Percentiles rank a stretch among this genome's conserved stretches.
Conservation (phyloP, 92 coral and sea anemone genomes). For the Pocillopora grandis region DNA sequence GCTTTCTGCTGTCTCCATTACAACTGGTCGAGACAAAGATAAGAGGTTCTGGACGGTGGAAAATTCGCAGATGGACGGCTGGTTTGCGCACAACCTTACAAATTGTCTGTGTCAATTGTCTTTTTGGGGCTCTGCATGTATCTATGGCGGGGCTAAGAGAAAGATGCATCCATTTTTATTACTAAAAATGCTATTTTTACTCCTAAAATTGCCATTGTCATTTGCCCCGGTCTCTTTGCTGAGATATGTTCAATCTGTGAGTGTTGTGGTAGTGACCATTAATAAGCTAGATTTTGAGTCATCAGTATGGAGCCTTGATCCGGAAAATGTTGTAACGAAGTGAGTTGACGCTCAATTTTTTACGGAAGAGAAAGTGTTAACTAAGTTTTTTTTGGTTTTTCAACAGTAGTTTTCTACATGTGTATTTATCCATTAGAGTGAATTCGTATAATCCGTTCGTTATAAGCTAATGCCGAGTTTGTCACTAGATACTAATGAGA, state of each 20-base stretch:
- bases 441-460: no score
- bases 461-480: no score
- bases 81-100: neutral
- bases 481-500: no score
- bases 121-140: no score
- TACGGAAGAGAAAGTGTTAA: no score
- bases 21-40: constrained; percentile 53
- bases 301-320: no score
- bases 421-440: no score
- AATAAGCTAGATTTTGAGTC: no score
- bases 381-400: no score
- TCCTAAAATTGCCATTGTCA: constrained; percentile 41
- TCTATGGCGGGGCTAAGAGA: constrained; percentile 39
- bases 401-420: no score
- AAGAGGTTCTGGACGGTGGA: constrained; percentile 1
- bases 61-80: constrained; percentile 4
- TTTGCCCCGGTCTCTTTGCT: constrained; percentile 14
- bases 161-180: constrained; percentile 60
- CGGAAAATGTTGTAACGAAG: no score
- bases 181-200: constrained; percentile 54
- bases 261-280: constrained; percentile 5
- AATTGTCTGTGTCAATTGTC: constrained; percentile 25
- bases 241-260: constrained; percentile 12
- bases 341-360: no score
- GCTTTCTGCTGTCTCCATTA: constrained; percentile 53